Percentiles rank a stretch among this genome's conserved stretches.
Conservation (phyloP, 2,113 vertebrate genomes). For the Halcyon senegalensis region DNA sequence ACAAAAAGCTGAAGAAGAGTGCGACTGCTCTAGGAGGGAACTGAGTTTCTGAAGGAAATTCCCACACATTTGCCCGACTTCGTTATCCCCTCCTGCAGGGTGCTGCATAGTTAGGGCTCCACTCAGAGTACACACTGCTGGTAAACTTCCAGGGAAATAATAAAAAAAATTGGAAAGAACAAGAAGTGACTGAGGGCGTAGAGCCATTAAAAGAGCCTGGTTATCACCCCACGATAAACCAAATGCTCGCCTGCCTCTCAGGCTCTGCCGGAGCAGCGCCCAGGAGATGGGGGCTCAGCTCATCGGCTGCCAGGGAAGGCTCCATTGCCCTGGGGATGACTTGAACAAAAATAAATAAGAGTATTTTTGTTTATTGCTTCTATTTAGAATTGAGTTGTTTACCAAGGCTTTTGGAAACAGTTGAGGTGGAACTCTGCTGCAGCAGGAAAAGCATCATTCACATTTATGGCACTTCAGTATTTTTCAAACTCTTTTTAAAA, state of each 20-base stretch:
- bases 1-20: neutral
- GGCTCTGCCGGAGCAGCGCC: neutral
- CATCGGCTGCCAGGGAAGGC: neutral
- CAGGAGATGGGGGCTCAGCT: neutral
- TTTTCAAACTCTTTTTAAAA: neutral
- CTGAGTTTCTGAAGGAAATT: neutral
- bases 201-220: neutral
- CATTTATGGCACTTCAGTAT: neutral
- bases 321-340: neutral
- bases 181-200: neutral
- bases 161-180: neutral
- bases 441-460: neutral
- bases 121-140: fast-evolving
- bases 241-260: neutral
- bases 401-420: neutral
- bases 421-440: neutral
- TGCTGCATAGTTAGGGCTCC: neutral
- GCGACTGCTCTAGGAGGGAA: neutral
- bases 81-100: fast-evolving
- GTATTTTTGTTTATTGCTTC: neutral
- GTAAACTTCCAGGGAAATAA: neutral
- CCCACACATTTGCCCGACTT: fast-evolving
- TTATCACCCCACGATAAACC: neutral
- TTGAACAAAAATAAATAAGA: neutral
- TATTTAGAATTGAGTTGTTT: neutral